Percentiles rank a stretch among this genome's conserved stretches.
Evolutionary conservation across 2,797 vertebrate species (phyloP).

Genomic region (Acanthopagrus latus): DNA sequence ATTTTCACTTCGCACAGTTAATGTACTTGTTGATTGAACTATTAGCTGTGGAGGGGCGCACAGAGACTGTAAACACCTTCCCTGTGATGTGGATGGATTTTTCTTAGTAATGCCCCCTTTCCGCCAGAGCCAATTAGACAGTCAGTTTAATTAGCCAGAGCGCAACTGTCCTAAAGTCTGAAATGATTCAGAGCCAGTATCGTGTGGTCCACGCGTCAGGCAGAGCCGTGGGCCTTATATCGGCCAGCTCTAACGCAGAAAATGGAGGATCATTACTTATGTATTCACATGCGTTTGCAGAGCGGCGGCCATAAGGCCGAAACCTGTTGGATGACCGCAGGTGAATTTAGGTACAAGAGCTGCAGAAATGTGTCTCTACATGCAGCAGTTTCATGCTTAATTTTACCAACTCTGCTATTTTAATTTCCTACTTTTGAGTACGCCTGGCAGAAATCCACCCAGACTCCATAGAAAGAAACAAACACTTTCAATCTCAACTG

Average conservation of each 20-base stretch:
- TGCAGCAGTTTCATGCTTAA: background rate
- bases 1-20: background rate
- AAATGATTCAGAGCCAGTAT: background rate
- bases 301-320: background rate
- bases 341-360: background rate
- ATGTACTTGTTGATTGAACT: slow-evolving; percentile 10
- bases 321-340: background rate
- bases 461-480: background rate
- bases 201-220: background rate
- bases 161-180: slow-evolving; percentile 14
- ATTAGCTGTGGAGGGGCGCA: background rate
- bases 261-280: background rate
- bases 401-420: background rate
- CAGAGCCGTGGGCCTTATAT: background rate
- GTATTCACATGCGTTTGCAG: background rate
- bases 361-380: background rate
- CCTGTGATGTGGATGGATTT: slow-evolving; percentile 13
- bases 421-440: background rate
- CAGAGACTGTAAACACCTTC: slow-evolving; percentile 2
- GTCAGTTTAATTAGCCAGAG: slow-evolving; percentile 40
- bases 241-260: background rate
- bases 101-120: slow-evolving; percentile 34
- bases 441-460: background rate
- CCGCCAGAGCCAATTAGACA: slow-evolving; percentile 45
- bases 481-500: background rate